Base-by-base conservation (phyloP, 2,113 vertebrate genomes). In the Synodontis membranacea region DNA sequence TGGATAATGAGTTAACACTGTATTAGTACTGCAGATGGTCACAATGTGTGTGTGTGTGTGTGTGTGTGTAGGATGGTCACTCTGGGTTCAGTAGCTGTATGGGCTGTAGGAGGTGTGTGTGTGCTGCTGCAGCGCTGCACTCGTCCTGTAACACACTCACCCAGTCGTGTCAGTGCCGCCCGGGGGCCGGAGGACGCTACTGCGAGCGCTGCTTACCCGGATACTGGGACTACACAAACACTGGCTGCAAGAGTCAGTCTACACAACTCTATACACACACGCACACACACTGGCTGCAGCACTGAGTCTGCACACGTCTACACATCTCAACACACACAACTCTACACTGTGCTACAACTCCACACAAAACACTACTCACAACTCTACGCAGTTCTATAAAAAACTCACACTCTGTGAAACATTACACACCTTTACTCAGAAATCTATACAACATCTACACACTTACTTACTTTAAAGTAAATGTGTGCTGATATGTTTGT, bases 161-260 rank as follows among this genome's bases (percentile, higher is more conserved):
- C 54, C 93, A 94, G 90, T 93, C 91, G 91, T 96, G 96, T 83
- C 91, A 91, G 3, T 96, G 96, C 87, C 94, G 89, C 82, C 93
- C 91, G 0, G 95, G 96, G 42, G 94, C 94, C 1, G 93, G 93
- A 84, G 96, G 96, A 8, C 94, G 93, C 50, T 95, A 95, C 91
- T 96, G 96, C 76, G 94, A 96, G 84, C 93, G 91, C 68, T 96
- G 96, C 88, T 93, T 94, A 79, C 92, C 93, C 2, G 95, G 95
- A 31, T 81, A 92, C 92, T 96, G 96, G 96, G 93, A 96, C 84
- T 96, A 96, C 70, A 91, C 92, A 72, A 64, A 91, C 2, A 88
- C 91, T 17, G 96, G 96, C 85, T 96, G 96, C 90, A 93, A 93
- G 90, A 95, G 96, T 96, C 88, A 93, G 96, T 93, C 39, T 76